phyloP scores from a whole-genome alignment of 35 echinoderm and acorn worm species.

The Acanthaster planci region DNA sequence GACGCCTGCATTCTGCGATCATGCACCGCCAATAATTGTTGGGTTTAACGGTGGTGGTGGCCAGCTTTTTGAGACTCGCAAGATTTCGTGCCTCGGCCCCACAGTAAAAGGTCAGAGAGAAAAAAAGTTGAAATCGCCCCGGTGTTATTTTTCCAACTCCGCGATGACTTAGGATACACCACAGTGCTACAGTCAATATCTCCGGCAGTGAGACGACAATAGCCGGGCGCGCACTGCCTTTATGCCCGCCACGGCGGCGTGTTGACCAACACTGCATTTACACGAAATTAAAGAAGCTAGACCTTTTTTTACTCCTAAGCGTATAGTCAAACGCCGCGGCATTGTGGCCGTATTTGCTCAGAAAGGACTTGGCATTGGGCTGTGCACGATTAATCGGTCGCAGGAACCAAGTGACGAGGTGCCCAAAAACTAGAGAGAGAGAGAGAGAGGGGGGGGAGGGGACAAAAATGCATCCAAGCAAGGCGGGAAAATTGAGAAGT shows the following conservation, averaged over 20 bases:
- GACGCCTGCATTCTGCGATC: too few species aligned
- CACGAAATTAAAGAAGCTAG: conserved; percentile 27
- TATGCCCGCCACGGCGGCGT: neutral
- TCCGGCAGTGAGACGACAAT: neutral
- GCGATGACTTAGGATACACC: neutral
- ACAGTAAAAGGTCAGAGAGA: too few species aligned
- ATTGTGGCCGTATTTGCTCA: conserved; percentile 4
- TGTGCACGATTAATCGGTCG: neutral
- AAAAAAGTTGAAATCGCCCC: too few species aligned
- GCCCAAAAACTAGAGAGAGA: neutral
- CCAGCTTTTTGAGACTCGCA: too few species aligned
- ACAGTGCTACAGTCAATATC: neutral
- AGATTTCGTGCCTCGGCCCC: too few species aligned
- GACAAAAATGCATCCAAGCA: neutral
- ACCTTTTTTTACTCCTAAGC: neutral
- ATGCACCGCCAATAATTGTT: too few species aligned
- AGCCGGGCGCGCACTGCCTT: neutral
- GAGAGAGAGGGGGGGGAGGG: neutral
- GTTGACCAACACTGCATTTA: conserved; percentile 26
- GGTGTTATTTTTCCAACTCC: neutral
- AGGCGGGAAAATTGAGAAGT: neutral
- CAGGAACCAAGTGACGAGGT: too few species aligned
- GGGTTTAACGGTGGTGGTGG: too few species aligned
- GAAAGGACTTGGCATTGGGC: conserved; percentile 6
- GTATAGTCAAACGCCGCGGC: conserved; percentile 3